phyloP scores from a whole-genome alignment of 2,888 invertebrate genomes.

The Petrophora chlorosata region DNA sequence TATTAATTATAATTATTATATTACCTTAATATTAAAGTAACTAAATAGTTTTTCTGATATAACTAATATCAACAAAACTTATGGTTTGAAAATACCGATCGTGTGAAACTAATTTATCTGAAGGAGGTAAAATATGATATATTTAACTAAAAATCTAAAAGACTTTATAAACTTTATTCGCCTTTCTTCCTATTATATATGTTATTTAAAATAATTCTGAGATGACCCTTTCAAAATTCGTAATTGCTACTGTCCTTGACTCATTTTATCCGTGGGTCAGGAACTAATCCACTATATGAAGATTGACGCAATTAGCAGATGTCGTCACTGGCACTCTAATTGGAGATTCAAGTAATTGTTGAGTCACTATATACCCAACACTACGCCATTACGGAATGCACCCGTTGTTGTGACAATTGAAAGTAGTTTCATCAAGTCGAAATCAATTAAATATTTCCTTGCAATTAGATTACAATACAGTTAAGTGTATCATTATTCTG shows the following conservation, averaged over 20 bases:
- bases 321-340: conserved; percentile 39
- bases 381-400: not conserved
- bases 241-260: conserved; percentile 5
- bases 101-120: too few species aligned
- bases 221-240: not conserved
- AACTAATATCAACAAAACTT: too few species aligned
- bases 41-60: too few species aligned
- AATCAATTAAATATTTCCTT: not conserved
- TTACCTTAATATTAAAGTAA: too few species aligned
- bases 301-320: conserved; percentile 31
- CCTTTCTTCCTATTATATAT: too few species aligned
- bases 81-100: too few species aligned
- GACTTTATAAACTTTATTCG: too few species aligned
- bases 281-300: conserved; percentile 24
- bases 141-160: too few species aligned
- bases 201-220: too few species aligned
- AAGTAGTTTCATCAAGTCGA: not conserved
- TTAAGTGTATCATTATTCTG: conserved; percentile 1
- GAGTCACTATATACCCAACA: conserved; percentile 28
- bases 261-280: conserved; percentile 7
- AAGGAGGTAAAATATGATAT: too few species aligned
- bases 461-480: not conserved
- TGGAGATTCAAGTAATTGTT: conserved; percentile 40
- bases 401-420: conserved; percentile 3
- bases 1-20: too few species aligned